These are phyloP conservation scores for Micronycteris hirsuta DNA, from an alignment of 2,113 vertebrate genomes.

Conservation along the genomic window DNA sequence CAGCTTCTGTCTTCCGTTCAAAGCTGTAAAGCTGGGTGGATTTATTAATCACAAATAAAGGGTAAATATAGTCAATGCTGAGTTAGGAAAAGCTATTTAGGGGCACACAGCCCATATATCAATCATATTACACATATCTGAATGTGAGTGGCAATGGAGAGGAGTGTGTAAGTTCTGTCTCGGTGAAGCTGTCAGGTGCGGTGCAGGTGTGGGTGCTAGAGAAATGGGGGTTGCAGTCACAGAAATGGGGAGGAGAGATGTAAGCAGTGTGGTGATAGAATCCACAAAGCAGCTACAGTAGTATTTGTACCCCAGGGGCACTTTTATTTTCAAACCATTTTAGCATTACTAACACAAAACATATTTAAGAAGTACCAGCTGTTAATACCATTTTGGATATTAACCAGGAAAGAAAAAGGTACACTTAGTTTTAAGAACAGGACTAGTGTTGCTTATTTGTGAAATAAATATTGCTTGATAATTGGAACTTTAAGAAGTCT, in stretches of 20 bases:
- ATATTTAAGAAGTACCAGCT: background rate
- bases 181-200: background rate
- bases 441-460: background rate
- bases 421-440: background rate
- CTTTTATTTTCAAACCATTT: background rate
- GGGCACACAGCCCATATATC: background rate
- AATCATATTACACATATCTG: background rate
- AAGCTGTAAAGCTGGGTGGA: background rate
- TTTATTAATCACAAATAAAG: background rate
- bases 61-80: background rate
- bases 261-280: background rate
- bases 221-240: background rate
- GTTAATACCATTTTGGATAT: background rate
- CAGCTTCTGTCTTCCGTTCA: background rate
- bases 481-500: background rate
- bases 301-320: background rate
- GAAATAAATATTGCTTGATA: background rate
- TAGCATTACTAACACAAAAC: background rate
- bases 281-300: background rate
- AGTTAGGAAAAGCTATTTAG: background rate
- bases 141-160: background rate
- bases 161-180: background rate
- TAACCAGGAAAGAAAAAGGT: background rate
- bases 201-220: background rate
- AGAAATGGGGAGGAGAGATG: background rate